These are phyloP conservation scores for Synergus laeviventris DNA, from an alignment of 2,888 invertebrate genomes.

Conservation along the genomic window DNA sequence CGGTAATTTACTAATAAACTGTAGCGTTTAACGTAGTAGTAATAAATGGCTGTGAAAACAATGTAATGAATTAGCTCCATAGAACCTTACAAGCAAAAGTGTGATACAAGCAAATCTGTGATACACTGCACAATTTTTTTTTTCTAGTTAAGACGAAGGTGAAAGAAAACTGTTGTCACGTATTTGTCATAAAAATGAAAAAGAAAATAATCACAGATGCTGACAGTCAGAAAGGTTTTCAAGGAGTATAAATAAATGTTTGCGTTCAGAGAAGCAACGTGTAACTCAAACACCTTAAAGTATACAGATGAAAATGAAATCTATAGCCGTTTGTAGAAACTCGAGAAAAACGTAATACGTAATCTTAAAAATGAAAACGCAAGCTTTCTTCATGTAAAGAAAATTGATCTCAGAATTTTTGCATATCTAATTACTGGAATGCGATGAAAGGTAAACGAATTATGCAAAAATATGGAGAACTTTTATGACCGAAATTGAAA, in stretches of 20 bases:
- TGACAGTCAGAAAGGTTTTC: background rate
- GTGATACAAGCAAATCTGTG: background rate
- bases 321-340: slow-evolving; percentile 1
- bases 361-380: background rate
- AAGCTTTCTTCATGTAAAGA: background rate
- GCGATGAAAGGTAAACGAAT: background rate
- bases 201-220: background rate
- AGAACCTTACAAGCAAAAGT: background rate
- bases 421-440: background rate
- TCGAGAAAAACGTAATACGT: background rate
- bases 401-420: background rate
- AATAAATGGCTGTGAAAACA: background rate
- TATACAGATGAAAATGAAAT: background rate
- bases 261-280: background rate
- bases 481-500: background rate
- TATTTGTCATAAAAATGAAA: background rate
- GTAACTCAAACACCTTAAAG: slow-evolving; percentile 11
- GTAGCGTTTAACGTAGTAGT: background rate
- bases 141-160: background rate
- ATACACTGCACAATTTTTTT: background rate
- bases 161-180: background rate
- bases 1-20: background rate
- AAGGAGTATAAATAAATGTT: background rate
- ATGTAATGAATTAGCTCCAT: background rate
- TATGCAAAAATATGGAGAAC: background rate